phyloP scores from a whole-genome alignment of 2,888 invertebrate species.

The Dicyrtomina minuta region DNA sequence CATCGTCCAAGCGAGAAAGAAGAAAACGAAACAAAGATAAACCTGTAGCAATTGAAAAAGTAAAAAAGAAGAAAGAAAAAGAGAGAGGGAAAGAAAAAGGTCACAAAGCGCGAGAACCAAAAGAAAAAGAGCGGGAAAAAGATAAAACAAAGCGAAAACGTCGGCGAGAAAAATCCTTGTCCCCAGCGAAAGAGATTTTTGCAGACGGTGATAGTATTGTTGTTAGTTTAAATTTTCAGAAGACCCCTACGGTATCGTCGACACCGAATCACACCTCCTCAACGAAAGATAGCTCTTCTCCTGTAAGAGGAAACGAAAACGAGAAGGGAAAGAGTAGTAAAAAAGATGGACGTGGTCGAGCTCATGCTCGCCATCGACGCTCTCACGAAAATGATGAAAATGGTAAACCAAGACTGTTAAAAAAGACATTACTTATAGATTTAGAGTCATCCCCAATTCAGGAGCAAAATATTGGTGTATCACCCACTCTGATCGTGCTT shows the following conservation, averaged over 20 bases:
- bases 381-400: slow-evolving; percentile 9
- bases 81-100: slow-evolving; percentile 57
- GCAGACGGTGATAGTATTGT: slow-evolving; percentile 90
- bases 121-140: slow-evolving; percentile 29
- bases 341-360: slow-evolving; percentile 6
- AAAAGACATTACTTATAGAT: slow-evolving; percentile 47
- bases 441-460: slow-evolving; percentile 42
- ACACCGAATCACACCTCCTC: slow-evolving; percentile 23
- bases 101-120: slow-evolving; percentile 50
- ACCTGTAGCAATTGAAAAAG: slow-evolving; percentile 54
- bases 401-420: slow-evolving; percentile 34
- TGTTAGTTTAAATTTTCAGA: slow-evolving; percentile 87
- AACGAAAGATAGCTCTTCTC: slow-evolving; percentile 6
- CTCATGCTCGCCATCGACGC: not conserved
- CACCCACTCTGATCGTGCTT: slow-evolving; percentile 66
- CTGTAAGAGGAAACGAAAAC: not conserved
- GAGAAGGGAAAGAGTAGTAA: slow-evolving; percentile 22
- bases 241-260: slow-evolving; percentile 55
- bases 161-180: slow-evolving; percentile 59
- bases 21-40: slow-evolving; percentile 52
- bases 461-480: slow-evolving; percentile 42
- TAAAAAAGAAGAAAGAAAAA: slow-evolving; percentile 59
- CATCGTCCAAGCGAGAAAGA: slow-evolving; percentile 31
- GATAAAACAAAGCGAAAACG: slow-evolving; percentile 54
- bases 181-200: slow-evolving; percentile 84